Evolutionary conservation across 2,113 vertebrate species (phyloP), one percentile per base, ranked within the genome.

Genomic region (Etheostoma cragini): DNA sequence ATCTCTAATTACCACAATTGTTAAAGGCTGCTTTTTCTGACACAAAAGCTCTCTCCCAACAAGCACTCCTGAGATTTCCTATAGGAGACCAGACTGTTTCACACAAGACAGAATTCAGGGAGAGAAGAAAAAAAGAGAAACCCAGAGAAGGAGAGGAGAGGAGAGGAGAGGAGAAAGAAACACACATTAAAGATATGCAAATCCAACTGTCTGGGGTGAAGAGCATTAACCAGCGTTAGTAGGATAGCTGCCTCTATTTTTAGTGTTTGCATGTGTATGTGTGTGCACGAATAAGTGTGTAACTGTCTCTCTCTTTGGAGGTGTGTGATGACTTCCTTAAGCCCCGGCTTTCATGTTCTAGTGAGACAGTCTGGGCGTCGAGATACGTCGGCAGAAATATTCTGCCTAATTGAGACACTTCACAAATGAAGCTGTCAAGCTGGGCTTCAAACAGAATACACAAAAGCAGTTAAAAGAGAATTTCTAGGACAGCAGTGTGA

Each of bases 301-400:
- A 79, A 58, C 61, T 86, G 68, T 82, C 78, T 91, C 61, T 90
- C 85, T 86, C 56, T 89, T 84, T 75, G 50, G 89, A 93, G 90
- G 93, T 92, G 91, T 91, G 92, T 94, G 93, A 94, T 94, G 93
- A 89, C 94, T 95, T 95, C 88, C 83, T 94, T 94, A 95, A 95
- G 89, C 89, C 87, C 8, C 13, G 87, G 89, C 91, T 94, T 95
- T 94, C 90, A 94, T 93, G 93, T 93, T 88, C 80, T 69, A 67
- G 73, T 83, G 88, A 94, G 90, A 88, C 90, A 90, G 92, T 87
- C 91, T 92, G 92, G 85, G 83, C 70, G 88, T 86, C 16, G 72
- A 93, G 93, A 90, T 91, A 88, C 89, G 91, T 92, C 87, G 80
- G 89, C 91, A 89, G 83, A 92, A 95, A 94, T 93, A 91, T 93